These are phyloP conservation scores for Cancer borealis DNA, from an alignment of 2,888 invertebrate genomes.

Conservation along the genomic window DNA sequence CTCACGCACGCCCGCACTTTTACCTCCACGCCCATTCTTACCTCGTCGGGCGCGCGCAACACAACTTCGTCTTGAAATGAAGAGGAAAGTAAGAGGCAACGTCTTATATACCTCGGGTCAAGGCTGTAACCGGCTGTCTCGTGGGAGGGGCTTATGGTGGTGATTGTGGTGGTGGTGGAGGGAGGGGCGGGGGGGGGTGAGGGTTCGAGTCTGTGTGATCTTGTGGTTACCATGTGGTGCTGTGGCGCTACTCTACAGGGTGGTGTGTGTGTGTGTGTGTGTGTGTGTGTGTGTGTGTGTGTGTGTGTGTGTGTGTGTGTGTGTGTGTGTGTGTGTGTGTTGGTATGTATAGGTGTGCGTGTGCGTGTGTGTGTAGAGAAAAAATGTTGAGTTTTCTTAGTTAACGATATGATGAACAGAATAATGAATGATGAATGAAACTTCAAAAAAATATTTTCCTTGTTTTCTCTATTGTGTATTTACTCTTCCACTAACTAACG, in stretches of 20 bases:
- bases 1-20: background rate
- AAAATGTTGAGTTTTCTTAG: no score
- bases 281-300: background rate
- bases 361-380: no score
- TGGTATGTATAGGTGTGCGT: no score
- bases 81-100: background rate
- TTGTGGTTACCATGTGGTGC: background rate
- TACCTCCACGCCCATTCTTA: background rate
- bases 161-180: background rate
- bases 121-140: background rate
- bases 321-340: background rate
- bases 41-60: background rate
- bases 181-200: background rate
- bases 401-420: no score
- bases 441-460: no score
- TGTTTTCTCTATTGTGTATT: no score
- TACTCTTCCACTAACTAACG: no score
- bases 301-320: constrained; percentile 4
- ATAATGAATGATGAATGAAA: no score
- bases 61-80: constrained; percentile 17
- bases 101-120: background rate
- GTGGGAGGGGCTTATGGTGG: constrained; percentile 1
- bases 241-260: background rate
- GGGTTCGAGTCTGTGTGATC: background rate
- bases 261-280: background rate